Evolutionary conservation across 2,113 vertebrate species (phyloP), one percentile per base, ranked within the genome.

Genomic region (Sclerurus mexicanus): DNA sequence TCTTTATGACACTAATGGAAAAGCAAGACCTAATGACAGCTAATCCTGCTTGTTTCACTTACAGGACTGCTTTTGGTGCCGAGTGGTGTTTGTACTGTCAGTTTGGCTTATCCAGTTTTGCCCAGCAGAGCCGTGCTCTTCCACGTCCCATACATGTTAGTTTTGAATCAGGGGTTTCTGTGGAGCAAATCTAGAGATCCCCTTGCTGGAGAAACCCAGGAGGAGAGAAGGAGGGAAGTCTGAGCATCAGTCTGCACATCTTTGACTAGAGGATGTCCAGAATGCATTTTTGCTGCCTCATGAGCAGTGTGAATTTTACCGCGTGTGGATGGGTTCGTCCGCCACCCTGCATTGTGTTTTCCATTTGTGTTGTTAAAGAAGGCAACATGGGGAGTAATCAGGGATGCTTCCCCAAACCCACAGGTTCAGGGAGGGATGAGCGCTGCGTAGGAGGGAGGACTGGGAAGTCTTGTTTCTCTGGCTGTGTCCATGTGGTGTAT

Each of bases 1-100:
- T 95, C 92, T 84, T 83, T 76, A 56, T 80, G 75, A 58, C 87
- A 64, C 58, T 94, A 89, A 93, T 94, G 93, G 77, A 76, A 93
- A 91, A 95, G 92, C 66, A 63, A 69, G 93, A 31, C 72, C 88
- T 86, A 96, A 93, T 76, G 80, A 49, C 24, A 50, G 35, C 60
- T 90, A 94, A 91, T 87, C 63, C 62, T 68, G 14, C 83, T 89
- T 14, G 0, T 87, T 96, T 77, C 89, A 78, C 56, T 72, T 85
- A 35, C 16, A 40, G 40, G 44, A 39, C 53, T 90, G 7, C 64
- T 93, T 83, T 23, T 44, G 68, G 68, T 91, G 68, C 75, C 1
- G 7, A 76, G 33, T 30, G 10, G 27, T 68, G 44, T 63, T 88
- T 71, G 20, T 0, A 0, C 56, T 77, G 72, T 71, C 67, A 28